phyloP scores from a whole-genome alignment of 1,140 invertebrate species.

The Prorops nasuta region DNA sequence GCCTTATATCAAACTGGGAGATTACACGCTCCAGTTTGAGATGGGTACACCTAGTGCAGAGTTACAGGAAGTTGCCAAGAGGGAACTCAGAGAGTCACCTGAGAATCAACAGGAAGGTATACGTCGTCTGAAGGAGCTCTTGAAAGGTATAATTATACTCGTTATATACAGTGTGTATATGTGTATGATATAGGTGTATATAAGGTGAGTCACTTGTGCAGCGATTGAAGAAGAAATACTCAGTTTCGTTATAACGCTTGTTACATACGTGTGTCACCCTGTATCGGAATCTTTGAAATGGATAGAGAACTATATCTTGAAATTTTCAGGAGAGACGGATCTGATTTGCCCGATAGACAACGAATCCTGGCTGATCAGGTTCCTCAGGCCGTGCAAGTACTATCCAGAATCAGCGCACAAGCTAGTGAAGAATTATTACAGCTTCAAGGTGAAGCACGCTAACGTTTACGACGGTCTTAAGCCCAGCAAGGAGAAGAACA shows the following conservation, averaged over 20 bases:
- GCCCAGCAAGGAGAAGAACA: constrained; percentile 71
- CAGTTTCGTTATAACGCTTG: too few relatives aligned
- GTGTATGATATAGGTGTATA: too few relatives aligned
- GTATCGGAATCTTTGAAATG: too few relatives aligned
- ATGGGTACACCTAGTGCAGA: constrained; percentile 62
- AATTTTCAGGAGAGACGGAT: constrained; percentile 67
- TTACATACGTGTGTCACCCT: too few relatives aligned
- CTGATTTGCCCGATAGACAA: constrained; percentile 68
- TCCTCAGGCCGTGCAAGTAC: constrained; percentile 76
- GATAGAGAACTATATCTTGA: constrained; percentile 19
- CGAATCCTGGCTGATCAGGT: constrained; percentile 72
- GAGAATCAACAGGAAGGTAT: constrained; percentile 65
- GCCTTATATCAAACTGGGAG: constrained; percentile 67
- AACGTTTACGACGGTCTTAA: constrained; percentile 69
- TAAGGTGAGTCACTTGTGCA: too few relatives aligned
- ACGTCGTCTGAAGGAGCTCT: constrained; percentile 62
- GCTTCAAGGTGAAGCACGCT: constrained; percentile 74
- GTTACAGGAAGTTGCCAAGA: constrained; percentile 67
- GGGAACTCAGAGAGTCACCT: constrained; percentile 71
- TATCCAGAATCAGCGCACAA: constrained; percentile 75
- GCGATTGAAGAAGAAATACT: too few relatives aligned
- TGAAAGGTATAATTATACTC: constrained; percentile 66
- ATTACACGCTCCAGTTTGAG: constrained; percentile 69
- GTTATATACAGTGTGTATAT: neutral
- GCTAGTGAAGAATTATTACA: constrained; percentile 76